Conservation (phyloP, 2,113 vertebrate genomes). For the Picathartes gymnocephalus region DNA sequence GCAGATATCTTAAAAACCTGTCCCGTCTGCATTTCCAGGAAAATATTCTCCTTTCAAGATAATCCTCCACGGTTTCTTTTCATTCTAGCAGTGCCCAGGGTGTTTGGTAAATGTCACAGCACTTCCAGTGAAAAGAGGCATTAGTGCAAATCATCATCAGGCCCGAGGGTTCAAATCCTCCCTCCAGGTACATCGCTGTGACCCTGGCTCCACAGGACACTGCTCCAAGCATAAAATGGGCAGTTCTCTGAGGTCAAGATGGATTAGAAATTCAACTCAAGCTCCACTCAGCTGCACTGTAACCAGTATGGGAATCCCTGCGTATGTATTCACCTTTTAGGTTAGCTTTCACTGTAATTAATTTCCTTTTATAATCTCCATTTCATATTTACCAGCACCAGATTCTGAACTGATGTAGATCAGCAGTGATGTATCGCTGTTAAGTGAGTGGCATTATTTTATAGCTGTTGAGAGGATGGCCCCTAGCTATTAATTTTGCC, state of each 20-base stretch:
- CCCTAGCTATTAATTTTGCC: slow-evolving; percentile 13
- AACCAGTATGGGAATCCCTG: background rate
- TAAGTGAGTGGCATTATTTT: background rate
- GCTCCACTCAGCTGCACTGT: background rate
- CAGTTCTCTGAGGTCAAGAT: background rate
- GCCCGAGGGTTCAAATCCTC: background rate
- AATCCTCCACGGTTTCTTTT: background rate
- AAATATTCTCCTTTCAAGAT: background rate
- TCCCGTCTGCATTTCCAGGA: background rate
- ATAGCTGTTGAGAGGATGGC: background rate
- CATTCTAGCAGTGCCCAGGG: background rate
- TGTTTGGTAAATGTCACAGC: background rate
- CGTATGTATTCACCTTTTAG: background rate
- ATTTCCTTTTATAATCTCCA: slow-evolving; percentile 1
- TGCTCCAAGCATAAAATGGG: background rate
- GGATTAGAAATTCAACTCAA: slow-evolving; percentile 9
- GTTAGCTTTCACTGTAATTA: background rate
- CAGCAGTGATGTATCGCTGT: background rate
- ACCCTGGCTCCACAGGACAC: background rate
- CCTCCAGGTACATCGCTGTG: background rate
- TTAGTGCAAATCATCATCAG: slow-evolving; percentile 10
- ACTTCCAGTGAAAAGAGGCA: background rate
- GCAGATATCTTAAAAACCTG: background rate
- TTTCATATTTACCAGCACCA: background rate
- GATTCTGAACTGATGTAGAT: background rate